Evolutionary conservation across 2,797 vertebrate genomes (phyloP).

Genomic region (Sternarchorhynchus goeldii): DNA sequence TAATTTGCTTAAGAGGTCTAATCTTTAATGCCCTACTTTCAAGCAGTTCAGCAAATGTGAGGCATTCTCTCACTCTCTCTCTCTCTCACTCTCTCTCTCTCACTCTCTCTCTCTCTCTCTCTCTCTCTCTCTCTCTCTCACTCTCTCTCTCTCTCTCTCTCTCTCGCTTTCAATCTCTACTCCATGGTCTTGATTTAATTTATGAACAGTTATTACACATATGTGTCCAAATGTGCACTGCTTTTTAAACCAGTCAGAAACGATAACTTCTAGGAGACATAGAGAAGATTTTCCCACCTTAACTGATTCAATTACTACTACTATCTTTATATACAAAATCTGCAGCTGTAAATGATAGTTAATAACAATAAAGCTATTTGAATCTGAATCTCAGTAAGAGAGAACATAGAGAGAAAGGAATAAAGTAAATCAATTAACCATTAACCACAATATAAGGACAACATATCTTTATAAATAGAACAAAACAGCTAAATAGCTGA

Average conservation of each 20-base stretch:
- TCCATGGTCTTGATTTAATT: constrained; percentile 27
- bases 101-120: not conserved
- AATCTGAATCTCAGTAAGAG: not conserved
- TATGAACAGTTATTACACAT: constrained; percentile 35
- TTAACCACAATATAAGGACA: not conserved
- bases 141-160: constrained; percentile 7
- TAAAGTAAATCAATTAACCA: not conserved
- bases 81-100: not conserved
- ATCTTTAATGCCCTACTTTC: constrained; percentile 47
- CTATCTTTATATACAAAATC: too few species aligned
- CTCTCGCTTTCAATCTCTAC: constrained; percentile 24
- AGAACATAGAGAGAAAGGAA: not conserved
- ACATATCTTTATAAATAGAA: not conserved
- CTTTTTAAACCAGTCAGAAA: not conserved
- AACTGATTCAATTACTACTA: too few species aligned
- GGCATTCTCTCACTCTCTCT: not conserved
- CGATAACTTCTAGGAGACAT: too few species aligned
- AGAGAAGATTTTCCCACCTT: too few species aligned
- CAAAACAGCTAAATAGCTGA: not conserved
- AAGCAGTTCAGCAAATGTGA: constrained; percentile 31
- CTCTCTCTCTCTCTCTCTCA: not conserved
- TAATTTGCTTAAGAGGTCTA: constrained; percentile 49
- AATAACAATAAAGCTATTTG: too few species aligned
- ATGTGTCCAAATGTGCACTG: constrained; percentile 27
- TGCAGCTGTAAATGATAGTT: too few species aligned